Evolutionary conservation across 1,140 invertebrate genomes (phyloP).

Genomic region (Lordiphosa clarofinis): DNA sequence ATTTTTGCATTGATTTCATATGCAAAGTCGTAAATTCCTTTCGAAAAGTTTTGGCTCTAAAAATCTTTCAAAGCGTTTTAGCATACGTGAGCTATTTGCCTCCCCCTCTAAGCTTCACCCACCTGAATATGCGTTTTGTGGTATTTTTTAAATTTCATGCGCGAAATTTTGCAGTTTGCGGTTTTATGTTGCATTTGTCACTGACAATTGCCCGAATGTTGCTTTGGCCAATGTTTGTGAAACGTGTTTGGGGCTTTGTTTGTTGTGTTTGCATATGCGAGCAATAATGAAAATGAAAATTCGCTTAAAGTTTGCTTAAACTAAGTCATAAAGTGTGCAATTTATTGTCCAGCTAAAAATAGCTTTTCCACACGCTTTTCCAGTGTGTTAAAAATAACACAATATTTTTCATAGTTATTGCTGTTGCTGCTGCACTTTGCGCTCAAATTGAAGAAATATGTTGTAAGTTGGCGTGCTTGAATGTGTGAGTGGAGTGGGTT

Average conservation of each 20-base stretch:
- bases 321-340: conserved; percentile 28
- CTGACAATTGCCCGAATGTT: conserved; percentile 28
- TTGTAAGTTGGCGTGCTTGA: conserved; percentile 18
- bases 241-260: conserved; percentile 70
- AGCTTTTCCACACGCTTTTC: conserved; percentile 71
- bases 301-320: conserved; percentile 22
- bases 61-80: conserved; percentile 40
- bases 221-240: conserved; percentile 55
- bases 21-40: conserved; percentile 69
- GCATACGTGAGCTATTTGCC: conserved; percentile 41
- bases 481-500: conserved; percentile 8
- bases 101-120: not conserved
- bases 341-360: conserved; percentile 71
- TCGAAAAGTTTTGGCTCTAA: conserved; percentile 42
- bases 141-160: conserved; percentile 23
- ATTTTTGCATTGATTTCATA: conserved; percentile 57
- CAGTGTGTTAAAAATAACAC: conserved; percentile 77
- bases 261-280: conserved; percentile 40
- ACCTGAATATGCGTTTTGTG: conserved; percentile 23
- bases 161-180: conserved; percentile 17
- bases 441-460: conserved; percentile 4
- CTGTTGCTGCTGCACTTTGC: conserved; percentile 50
- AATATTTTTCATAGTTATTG: conserved; percentile 62
- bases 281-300: conserved; percentile 14
- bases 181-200: conserved; percentile 48